Conservation (phyloP, 1,140 invertebrate species). For the Drepana arcuata region DNA sequence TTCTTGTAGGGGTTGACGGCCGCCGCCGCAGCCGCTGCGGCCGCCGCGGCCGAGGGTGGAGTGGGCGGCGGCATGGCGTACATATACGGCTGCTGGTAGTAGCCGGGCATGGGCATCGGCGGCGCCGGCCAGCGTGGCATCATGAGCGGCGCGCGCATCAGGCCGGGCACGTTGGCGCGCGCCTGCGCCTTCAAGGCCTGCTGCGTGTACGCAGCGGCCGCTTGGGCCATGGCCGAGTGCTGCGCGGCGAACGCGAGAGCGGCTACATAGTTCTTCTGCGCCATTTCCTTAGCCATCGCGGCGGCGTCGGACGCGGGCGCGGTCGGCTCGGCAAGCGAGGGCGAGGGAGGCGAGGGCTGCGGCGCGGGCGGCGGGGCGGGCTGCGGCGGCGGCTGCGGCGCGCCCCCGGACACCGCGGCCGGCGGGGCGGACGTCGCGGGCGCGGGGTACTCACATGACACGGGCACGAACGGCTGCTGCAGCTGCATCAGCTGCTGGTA, state of each 20-base stretch:
- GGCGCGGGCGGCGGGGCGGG: constrained; percentile 47
- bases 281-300: constrained; percentile 80
- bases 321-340: constrained; percentile 48
- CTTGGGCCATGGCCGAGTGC: constrained; percentile 59
- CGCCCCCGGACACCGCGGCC: constrained; percentile 40
- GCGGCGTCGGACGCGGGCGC: constrained; percentile 58
- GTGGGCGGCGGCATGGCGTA: constrained; percentile 74
- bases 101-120: constrained; percentile 48
- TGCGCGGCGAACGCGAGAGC: constrained; percentile 53
- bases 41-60: constrained; percentile 65
- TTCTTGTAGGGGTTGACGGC: constrained; percentile 87
- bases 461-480: constrained; percentile 93
- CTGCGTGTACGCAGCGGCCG: constrained; percentile 84
- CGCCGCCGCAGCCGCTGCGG: constrained; percentile 62
- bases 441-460: constrained; percentile 92
- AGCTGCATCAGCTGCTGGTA: constrained; percentile 97
- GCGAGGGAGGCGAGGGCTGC: constrained; percentile 1
- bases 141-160: constrained; percentile 51
- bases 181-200: constrained; percentile 77
- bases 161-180: constrained; percentile 43
- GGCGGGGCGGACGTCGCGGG: constrained; percentile 76
- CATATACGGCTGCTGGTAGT: constrained; percentile 73
- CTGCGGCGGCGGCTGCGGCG: constrained; percentile 24
- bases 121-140: constrained; percentile 54
- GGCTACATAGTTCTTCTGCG: constrained; percentile 83